Evolutionary conservation across 2,113 vertebrate genomes (phyloP), one percentile per base, ranked within the genome.

Genomic region (Leptobrachium leishanense): DNA sequence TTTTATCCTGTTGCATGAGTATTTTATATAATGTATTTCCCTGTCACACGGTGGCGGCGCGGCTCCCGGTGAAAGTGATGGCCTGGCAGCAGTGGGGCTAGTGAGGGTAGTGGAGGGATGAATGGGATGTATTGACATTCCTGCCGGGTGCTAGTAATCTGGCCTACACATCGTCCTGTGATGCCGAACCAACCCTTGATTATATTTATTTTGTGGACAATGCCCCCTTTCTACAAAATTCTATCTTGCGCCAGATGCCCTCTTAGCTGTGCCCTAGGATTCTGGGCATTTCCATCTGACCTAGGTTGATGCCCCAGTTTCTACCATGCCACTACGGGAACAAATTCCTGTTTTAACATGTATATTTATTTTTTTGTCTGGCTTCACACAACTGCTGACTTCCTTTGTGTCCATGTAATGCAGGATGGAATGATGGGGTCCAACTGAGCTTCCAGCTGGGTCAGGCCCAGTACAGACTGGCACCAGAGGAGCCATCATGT

Each of bases 351-450:
- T 31, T 31, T 31, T 31, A 31, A 31, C 20, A 31, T 31, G 1
- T 31, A 31, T 31, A 31, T 31, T 31, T 31, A 31, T 31, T 31
- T 31, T 31, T 31, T 31, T 31, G 20, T 31, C 20, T 31, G 20
- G 20, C 20, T 31, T 31, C 20, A 1, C 20, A 31, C 20, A 31
- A 31, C 20, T 1, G 20, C 55, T 59, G 55, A 59, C 55, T 13
- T 3, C 50, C 63, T 68, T 8, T 79, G 12, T 68, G 53, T 74
- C 67, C 74, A 43, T 67, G 63, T 62, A 62, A 74, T 74, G 65
- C 78, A 81, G 78, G 65, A 74, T 68, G 78, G 64, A 80, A 64
- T 80, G 78, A 80, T 80, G 78, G 78, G 78, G 78, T 74, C 78
- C 11, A 44, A 67, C 54, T 81, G 43, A 81, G 65, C 3, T 74